Evolutionary conservation across 2,888 invertebrate species (phyloP), one percentile per base, ranked within the genome.

Genomic region (Leptopilina drosophilae): DNA sequence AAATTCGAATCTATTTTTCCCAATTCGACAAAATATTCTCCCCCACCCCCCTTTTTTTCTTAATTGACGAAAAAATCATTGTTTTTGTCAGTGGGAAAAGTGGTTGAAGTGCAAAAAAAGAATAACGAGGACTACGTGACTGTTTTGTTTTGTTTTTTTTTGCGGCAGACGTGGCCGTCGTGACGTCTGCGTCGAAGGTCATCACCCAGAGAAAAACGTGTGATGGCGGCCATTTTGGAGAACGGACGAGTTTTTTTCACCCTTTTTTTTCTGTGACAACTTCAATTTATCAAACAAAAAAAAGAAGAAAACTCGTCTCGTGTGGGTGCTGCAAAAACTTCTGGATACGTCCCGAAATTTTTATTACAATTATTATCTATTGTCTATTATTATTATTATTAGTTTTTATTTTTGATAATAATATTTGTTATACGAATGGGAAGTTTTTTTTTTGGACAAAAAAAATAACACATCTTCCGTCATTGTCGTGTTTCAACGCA

Each of bases 181-280:
- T 56, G 73, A 73, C 56, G 73, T 56, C 69, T 6, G 69, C 26
- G 49, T 73, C 53, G 56, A 73, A 73, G 73, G 73, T 56, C 73
- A 73, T 11, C 59, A 53, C 26, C 33, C 33, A 33, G 77, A 77
- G 66, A 66, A 14, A 62, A 79, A 80, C 20, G 78, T 79, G 79
- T 76, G 69, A 46, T 66, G 78, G 83, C 87, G 86, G 89, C 89
- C 90, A 90, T 90, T 89, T 90, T 90, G 89, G 89, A 89, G 89
- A 90, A 90, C 89, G 85, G 78, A 80, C 77, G 82, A 83, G 77
- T 82, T 77, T 77, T 81, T n/a, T n/a, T n/a, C n/a, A n/a, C n/a
- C n/a, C n/a, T n/a, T n/a, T n/a, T n/a, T 87, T 20, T 20, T 20
- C 20, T 20, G 20, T 20, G 20, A 20, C 20, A 20, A 20, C 20